Base-by-base conservation (phyloP, 2,888 invertebrate species). In the Nomada hirtipes region DNA sequence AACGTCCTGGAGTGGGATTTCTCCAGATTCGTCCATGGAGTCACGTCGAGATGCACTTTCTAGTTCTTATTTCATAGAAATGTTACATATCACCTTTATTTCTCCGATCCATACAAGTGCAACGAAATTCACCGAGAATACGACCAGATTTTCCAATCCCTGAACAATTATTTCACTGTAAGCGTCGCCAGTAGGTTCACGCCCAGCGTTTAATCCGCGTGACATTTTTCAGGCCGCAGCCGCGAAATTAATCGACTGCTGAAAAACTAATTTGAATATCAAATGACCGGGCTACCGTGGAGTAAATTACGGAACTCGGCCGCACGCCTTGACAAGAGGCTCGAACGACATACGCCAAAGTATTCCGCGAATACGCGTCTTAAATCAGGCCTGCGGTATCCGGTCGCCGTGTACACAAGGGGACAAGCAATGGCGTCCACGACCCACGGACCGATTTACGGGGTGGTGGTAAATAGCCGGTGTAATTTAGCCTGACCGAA, bases 381-480 rank as follows among this genome's bases (percentile, higher is more conserved):
- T 83, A 82, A 86, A 87, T 86, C 79, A 85, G 63, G 67, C 68
- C 67, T 69, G 68, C 83, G 79, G 85, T 77, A 69, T 77, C 67
- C 67, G 18, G 63, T 57, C 52, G 29, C 72, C 79, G 80, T 72
- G 72, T 84, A 78, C 76, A 71, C 82, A 83, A 76, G 80, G 59
- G 73, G 84, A 76, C 65, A 52, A 74, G n/a, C 55, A 52, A 61
- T 65, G 74, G 52, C 71, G 44, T 26, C 72, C 67, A 68, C 77
- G 83, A 77, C 74, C 76, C 73, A 60, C 26, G 69, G 76, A 86
- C 83, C 88, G 87, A 90, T 89, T 91, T 89, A 89, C 86, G 76
- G 86, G 61, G 82, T 84, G 85, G 75, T 81, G 83, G 83, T 84
- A 68, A 87, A 89, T 78, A 84, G 79, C 82, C 83, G 69, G 76